These are phyloP conservation scores for Sturnus vulgaris DNA, from an alignment of 2,113 vertebrate genomes.

Conservation along the genomic window DNA sequence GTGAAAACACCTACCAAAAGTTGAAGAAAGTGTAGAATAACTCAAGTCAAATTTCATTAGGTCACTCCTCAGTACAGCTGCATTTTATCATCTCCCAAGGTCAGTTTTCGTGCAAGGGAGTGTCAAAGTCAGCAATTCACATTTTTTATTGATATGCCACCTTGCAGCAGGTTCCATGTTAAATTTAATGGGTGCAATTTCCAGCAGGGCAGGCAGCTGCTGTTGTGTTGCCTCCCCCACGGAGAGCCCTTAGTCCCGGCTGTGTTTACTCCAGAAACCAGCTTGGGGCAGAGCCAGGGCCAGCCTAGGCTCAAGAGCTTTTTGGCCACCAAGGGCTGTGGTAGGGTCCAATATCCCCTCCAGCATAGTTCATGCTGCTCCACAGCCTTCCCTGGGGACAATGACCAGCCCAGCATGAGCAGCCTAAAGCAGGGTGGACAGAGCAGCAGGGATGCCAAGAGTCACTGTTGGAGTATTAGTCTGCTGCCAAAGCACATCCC, in stretches of 20 bases:
- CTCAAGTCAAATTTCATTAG: neutral
- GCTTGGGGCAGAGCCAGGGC: neutral
- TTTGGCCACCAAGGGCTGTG: neutral
- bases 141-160: neutral
- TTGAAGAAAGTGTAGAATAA: neutral
- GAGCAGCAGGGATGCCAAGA: neutral
- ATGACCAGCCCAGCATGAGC: neutral
- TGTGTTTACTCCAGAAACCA: neutral
- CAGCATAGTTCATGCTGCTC: neutral
- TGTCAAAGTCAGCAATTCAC: neutral
- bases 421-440: neutral
- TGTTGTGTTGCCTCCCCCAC: neutral
- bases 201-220: neutral
- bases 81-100: neutral
- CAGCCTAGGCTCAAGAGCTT: neutral
- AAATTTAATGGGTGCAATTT: neutral
- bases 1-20: neutral
- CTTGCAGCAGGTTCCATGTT: neutral
- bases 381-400: neutral
- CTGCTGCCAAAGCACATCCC: neutral
- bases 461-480: neutral
- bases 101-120: neutral
- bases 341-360: neutral
- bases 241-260: neutral
- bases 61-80: neutral